phyloP scores from a whole-genome alignment of 2,113 vertebrate species.

The Oreochromis tanganicae region DNA sequence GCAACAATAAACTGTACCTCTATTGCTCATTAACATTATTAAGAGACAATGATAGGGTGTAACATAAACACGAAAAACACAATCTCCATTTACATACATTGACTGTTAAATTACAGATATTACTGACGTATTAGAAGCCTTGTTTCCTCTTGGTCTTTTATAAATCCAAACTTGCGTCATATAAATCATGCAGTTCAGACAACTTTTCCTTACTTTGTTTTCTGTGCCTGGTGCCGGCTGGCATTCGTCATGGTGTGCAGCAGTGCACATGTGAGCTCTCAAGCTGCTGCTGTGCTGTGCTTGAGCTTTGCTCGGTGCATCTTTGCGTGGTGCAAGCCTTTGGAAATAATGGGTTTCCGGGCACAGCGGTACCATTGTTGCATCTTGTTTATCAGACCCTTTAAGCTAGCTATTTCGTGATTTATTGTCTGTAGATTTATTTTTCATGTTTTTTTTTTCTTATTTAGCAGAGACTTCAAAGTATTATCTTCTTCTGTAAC shows the following conservation, averaged over 20 bases:
- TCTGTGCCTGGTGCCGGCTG: neutral
- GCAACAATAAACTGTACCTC: neutral
- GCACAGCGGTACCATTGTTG: neutral
- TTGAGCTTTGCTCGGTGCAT: neutral
- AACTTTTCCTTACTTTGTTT: neutral
- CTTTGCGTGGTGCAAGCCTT: neutral
- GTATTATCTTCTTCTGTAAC: neutral
- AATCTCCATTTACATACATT: neutral
- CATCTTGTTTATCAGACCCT: neutral
- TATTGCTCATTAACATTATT: neutral
- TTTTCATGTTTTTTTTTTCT: neutral
- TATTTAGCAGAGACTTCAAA: neutral
- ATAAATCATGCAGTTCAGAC: neutral
- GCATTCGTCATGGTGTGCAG: neutral
- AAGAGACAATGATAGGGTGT: neutral
- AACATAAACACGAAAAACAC: neutral
- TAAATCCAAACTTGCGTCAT: neutral
- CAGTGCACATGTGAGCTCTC: neutral
- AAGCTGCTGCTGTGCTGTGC: neutral
- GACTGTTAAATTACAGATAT: neutral
- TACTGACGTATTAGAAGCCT: neutral
- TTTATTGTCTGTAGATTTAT: neutral
- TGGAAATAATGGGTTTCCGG: neutral
- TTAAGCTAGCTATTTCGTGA: neutral
- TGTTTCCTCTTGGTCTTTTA: neutral